Evolutionary conservation across 2,113 vertebrate genomes (phyloP).

Genomic region (Anarrhichthys ocellatus): DNA sequence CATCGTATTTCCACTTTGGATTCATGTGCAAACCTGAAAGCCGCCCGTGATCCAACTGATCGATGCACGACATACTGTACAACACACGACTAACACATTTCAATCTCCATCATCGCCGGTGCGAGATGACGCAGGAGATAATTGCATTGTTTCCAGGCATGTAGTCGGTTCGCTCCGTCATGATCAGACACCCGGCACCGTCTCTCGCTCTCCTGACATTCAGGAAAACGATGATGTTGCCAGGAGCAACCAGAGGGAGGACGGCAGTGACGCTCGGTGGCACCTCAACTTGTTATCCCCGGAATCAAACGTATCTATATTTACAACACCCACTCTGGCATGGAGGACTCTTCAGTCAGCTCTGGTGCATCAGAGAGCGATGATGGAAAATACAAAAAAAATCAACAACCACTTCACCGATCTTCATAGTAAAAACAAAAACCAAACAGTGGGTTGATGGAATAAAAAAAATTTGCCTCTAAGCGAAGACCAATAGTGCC

Average conservation of each 20-base stretch:
- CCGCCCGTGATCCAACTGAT: conserved; percentile 12
- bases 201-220: conserved; percentile 62
- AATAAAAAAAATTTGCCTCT: conserved; percentile 21
- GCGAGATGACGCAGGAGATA: conserved; percentile 49
- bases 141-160: conserved; percentile 57
- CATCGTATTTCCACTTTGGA: conserved; percentile 26
- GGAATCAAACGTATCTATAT: conserved; percentile 49
- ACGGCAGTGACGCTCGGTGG: conserved; percentile 38
- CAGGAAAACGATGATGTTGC: conserved; percentile 65
- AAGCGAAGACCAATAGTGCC: neutral
- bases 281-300: conserved; percentile 19
- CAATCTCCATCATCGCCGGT: neutral
- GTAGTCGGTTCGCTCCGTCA: conserved; percentile 46
- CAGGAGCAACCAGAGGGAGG: conserved; percentile 59
- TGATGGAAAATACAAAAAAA: neutral
- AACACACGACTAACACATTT: conserved; percentile 14
- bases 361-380: conserved; percentile 11
- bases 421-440: conserved; percentile 5
- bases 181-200: conserved; percentile 48
- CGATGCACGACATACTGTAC: conserved; percentile 33
- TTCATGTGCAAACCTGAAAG: conserved; percentile 20
- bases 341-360: conserved; percentile 4
- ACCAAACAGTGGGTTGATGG: conserved; percentile 2
- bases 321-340: conserved; percentile 35
- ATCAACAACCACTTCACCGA: conserved; percentile 12